Evolutionary conservation across 2,888 invertebrate genomes (phyloP).

Genomic region (Apamea crenata): DNA sequence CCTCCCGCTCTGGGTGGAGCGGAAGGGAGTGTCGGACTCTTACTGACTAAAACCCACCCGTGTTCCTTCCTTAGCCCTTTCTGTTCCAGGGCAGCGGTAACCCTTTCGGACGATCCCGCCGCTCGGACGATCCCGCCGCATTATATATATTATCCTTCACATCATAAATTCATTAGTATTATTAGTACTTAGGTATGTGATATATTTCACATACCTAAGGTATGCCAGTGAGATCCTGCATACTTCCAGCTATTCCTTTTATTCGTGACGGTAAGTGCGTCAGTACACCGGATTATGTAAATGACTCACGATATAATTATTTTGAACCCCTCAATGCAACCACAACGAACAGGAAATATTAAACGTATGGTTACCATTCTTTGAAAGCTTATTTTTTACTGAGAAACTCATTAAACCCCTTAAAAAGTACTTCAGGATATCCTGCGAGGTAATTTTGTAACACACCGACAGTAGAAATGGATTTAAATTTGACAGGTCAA

Average conservation of each 20-base stretch:
- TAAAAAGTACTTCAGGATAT: constrained; percentile 9
- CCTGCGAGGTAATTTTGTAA: not conserved
- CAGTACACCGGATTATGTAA: constrained; percentile 21
- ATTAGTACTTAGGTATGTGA: too few species aligned
- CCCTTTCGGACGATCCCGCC: too few species aligned
- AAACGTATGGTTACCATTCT: constrained; percentile 15
- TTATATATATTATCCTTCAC: too few species aligned
- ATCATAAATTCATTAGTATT: too few species aligned
- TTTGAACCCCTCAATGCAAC: constrained; percentile 21
- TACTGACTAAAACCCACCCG: too few species aligned
- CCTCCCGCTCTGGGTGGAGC: too few species aligned
- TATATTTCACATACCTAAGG: not conserved
- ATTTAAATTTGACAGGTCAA: too few species aligned
- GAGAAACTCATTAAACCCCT: not conserved
- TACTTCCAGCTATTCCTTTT: constrained; percentile 13
- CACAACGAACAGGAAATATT: constrained; percentile 41
- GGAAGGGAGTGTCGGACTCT: too few species aligned
- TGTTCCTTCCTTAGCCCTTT: too few species aligned
- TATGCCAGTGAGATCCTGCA: constrained; percentile 22
- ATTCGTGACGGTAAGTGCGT: constrained; percentile 33
- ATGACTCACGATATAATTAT: constrained; percentile 43
- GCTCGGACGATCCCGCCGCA: too few species aligned
- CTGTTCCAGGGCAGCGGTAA: too few species aligned
- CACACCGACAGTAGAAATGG: too few species aligned
- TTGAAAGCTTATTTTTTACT: not conserved